Percentiles rank a stretch among this genome's conserved stretches.
Conservation (phyloP, 2,113 vertebrate species). For the Telmatochromis bifrenatus region DNA sequence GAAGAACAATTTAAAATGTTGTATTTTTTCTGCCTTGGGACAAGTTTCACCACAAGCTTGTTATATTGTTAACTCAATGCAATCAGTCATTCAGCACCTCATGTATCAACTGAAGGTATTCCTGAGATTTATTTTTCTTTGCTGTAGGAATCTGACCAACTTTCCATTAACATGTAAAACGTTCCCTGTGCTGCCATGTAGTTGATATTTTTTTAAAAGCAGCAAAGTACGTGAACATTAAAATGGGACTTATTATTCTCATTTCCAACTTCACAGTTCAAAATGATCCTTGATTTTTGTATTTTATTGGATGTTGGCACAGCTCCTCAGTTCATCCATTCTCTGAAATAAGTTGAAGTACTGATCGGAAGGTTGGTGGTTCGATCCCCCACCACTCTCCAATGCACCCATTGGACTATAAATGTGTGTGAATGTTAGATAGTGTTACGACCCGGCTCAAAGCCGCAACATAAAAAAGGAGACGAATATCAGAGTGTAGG, state of each 20-base stretch:
- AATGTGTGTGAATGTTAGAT: rapidly evolving
- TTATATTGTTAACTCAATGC: neutral
- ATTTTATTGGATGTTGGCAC: neutral
- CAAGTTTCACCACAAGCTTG: neutral
- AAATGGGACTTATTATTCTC: neutral
- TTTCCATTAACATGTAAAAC: neutral
- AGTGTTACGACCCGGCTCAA: no score
- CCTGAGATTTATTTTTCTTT: neutral
- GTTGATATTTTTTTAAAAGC: neutral
- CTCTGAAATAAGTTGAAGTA: neutral
- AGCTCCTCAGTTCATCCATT: neutral
- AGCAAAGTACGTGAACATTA: neutral
- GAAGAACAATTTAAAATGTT: neutral
- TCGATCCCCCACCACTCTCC: neutral
- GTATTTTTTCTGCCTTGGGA: neutral
- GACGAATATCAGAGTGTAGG: no score
- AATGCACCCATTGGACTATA: neutral
- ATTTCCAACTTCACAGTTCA: neutral
- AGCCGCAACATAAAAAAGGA: no score
- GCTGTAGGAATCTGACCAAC: neutral
- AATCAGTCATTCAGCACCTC: neutral
- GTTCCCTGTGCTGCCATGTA: neutral
- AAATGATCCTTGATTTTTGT: neutral
- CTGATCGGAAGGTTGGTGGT: neutral
- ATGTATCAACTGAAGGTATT: neutral